Conservation (phyloP, 2,113 vertebrate genomes). For the Trogon surrucura region DNA sequence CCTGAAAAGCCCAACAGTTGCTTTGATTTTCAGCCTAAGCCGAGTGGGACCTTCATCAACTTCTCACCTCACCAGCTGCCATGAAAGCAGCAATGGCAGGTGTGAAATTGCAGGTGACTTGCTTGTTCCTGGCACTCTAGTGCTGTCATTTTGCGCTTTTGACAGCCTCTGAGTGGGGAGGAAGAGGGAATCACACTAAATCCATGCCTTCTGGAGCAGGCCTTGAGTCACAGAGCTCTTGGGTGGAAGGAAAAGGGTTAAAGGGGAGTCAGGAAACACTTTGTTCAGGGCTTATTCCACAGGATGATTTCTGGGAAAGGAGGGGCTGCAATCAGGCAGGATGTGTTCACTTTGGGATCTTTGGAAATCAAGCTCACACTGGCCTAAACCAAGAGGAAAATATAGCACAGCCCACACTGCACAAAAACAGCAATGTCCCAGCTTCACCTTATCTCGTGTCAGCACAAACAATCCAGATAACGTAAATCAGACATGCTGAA, state of each 20-base stretch:
- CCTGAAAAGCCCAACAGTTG: conserved; percentile 35
- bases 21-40: conserved; percentile 61
- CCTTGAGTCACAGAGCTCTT: background rate
- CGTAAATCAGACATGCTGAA: background rate
- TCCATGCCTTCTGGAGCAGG: background rate
- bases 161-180: conserved; percentile 15
- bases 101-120: conserved; percentile 66
- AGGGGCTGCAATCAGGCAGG: background rate
- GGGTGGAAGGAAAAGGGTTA: background rate
- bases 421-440: accelerated
- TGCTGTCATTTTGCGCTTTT: conserved; percentile 44
- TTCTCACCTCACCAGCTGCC: conserved; percentile 60
- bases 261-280: background rate
- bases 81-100: conserved; percentile 29
- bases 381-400: background rate
- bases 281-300: background rate
- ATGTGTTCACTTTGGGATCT: background rate
- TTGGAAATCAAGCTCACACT: background rate
- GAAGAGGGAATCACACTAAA: background rate
- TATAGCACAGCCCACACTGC: background rate
- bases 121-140: conserved; percentile 36
- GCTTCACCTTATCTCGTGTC: background rate
- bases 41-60: conserved; percentile 59
- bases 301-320: conserved; percentile 13
- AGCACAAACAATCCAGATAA: background rate